Evolutionary conservation across 2,797 vertebrate species (phyloP), one percentile per base, ranked within the genome.

Genomic region (Rhinichthys osculus): DNA sequence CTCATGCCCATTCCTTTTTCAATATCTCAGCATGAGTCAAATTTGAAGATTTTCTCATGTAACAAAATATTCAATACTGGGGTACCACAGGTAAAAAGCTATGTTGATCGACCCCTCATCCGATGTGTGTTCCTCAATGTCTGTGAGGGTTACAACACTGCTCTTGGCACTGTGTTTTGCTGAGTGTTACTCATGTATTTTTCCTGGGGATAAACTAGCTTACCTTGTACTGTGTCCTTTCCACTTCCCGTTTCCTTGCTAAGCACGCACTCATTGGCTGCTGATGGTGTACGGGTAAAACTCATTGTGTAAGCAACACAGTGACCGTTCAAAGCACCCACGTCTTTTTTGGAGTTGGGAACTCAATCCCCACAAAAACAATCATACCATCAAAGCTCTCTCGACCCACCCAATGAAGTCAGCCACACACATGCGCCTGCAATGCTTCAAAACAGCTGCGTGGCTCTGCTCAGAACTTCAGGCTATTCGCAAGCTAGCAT

Each of bases 381-480:
- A 69, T 54, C 73, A 64, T 64, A 44, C 27, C 59, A 57, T 83
- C 66, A 82, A 90, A 84, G 33, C 87, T 7, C 90, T 88, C 77
- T 50, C 44, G 59, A 86, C 42, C 89, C 50, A 82, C 70, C 67
- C 57, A 66, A 44, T 50, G 30, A 71, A 84, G 70, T 88, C 70
- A 84, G 69, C 40, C 42, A 52, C 57, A 38, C 79, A 57, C 42
- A 23, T 17, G 42, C 4, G 47, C 85, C 81, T 85, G 14, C 84
- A 82, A 84, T 33, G 62, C 59, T 84, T 64, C 79, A 17, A 35
- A 91, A 93, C 93, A 94, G 93, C 94, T 94, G 93, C 87, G 9
- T 23, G 84, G 38, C 27, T 81, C 85, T 88, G 42, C 89, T 92
- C 87, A 88, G 82, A 33, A 85, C 87, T 78, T 70, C 64, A 78